Percentiles rank a stretch among this genome's conserved stretches.
Conservation (phyloP, 2,888 invertebrate species). For the Diaperis boleti region DNA sequence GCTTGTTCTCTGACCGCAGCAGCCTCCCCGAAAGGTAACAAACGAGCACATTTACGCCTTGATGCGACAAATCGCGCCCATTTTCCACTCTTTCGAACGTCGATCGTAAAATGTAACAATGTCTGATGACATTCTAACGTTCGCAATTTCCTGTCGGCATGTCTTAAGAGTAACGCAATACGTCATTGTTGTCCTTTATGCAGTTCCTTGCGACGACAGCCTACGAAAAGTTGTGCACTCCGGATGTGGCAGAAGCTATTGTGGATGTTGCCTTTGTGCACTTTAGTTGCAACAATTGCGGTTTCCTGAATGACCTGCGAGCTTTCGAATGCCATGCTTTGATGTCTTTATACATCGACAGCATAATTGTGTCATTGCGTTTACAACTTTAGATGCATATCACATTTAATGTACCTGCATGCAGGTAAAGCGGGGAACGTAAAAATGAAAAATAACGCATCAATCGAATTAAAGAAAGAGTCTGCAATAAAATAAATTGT, state of each 20-base stretch:
- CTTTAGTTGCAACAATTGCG: constrained; percentile 55
- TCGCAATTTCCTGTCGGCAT: constrained; percentile 44
- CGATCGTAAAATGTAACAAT: constrained; percentile 34
- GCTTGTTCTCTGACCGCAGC: too few species aligned
- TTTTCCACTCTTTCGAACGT: too few species aligned
- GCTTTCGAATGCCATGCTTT: constrained; percentile 33
- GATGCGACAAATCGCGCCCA: too few species aligned
- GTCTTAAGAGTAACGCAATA: constrained; percentile 41
- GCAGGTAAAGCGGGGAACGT: too few species aligned
- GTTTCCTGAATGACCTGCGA: constrained; percentile 49
- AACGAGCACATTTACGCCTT: too few species aligned
- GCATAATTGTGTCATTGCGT: neutral
- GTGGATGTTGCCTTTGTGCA: constrained; percentile 44
- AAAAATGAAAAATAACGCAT: too few species aligned
- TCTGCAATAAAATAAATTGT: too few species aligned
- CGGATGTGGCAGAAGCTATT: constrained; percentile 51
- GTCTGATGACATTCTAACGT: constrained; percentile 27
- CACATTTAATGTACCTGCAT: neutral
- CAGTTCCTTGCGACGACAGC: constrained; percentile 40
- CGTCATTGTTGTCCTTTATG: constrained; percentile 40
- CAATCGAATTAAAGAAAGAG: too few species aligned
- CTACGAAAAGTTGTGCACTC: constrained; percentile 46
- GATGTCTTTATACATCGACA: constrained; percentile 28
- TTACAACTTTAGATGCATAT: neutral
- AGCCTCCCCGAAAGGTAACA: too few species aligned